Conservation (phyloP, 1,140 invertebrate genomes). For the Trialeurodes vaporariorum region DNA sequence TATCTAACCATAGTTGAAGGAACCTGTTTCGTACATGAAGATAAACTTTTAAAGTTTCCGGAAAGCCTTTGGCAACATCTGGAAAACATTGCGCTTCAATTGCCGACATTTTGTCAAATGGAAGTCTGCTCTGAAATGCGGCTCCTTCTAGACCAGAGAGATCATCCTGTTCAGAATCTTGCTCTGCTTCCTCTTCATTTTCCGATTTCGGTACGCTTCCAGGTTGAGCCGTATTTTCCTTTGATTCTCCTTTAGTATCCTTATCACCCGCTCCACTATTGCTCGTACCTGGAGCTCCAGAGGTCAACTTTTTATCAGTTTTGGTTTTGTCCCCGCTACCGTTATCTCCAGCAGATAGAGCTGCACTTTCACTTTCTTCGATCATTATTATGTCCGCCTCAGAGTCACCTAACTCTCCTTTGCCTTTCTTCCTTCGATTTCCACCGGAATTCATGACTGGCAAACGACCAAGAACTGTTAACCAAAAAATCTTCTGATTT, state of each 20-base stretch:
- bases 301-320: neutral
- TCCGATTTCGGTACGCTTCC: neutral
- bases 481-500: too few relatives aligned
- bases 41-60: constrained; percentile 80
- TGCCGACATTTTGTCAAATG: constrained; percentile 89
- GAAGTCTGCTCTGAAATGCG: constrained; percentile 83
- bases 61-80: constrained; percentile 70
- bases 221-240: neutral
- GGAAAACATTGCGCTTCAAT: constrained; percentile 88
- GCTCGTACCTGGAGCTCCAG: neutral
- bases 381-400: neutral
- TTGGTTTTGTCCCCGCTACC: neutral
- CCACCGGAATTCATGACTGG: neutral
- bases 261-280: neutral
- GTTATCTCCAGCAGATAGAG: neutral
- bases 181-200: constrained; percentile 31
- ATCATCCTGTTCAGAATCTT: constrained; percentile 38
- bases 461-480: too few relatives aligned
- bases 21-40: constrained; percentile 85
- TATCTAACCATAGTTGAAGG: constrained; percentile 93
- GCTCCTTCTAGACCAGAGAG: constrained; percentile 69
- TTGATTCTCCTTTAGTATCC: neutral
- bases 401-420: neutral
- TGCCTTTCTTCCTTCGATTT: neutral
- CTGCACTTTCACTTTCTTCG: neutral